Evolutionary conservation across 2,113 vertebrate species (phyloP).

Genomic region (Grus americana): DNA sequence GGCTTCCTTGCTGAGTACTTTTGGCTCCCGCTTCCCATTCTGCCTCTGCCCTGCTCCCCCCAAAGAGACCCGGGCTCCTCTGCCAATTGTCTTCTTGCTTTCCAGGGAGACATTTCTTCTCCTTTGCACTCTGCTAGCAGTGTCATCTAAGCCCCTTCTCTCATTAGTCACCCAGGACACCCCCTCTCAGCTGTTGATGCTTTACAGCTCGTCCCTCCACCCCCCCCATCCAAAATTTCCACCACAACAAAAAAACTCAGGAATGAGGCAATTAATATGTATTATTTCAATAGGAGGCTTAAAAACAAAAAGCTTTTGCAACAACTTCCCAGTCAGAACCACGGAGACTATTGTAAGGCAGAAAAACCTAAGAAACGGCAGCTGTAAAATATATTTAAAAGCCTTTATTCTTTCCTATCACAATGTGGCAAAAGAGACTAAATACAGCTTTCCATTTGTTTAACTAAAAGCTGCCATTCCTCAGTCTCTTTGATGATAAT

Average conservation of each 20-base stretch:
- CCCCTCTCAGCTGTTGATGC: neutral
- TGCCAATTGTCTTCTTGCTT: neutral
- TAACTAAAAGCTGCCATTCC: conserved; percentile 77
- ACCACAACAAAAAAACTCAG: conserved; percentile 13
- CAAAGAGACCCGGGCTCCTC: neutral
- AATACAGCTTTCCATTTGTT: conserved; percentile 76
- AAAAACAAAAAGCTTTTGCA: conserved; percentile 64
- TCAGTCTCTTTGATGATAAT: conserved; percentile 64
- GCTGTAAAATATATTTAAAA: conserved; percentile 68
- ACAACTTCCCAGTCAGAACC: conserved; percentile 51
- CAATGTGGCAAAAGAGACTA: conserved; percentile 72
- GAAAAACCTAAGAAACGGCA: conserved; percentile 69
- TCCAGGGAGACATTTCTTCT: neutral
- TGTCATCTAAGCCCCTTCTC: neutral
- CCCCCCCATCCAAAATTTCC: neutral
- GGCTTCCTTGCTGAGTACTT: neutral
- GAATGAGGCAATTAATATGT: conserved; percentile 44
- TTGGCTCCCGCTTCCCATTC: neutral
- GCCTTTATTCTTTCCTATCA: conserved; percentile 73
- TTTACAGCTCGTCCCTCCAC: neutral
- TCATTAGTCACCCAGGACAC: neutral
- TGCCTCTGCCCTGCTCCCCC: neutral
- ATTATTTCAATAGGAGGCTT: conserved; percentile 58
- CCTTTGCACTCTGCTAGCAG: neutral
- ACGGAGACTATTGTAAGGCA: conserved; percentile 56